phyloP scores from a whole-genome alignment of 2,113 vertebrate genomes.

The Hippoglossus stenolepis region DNA sequence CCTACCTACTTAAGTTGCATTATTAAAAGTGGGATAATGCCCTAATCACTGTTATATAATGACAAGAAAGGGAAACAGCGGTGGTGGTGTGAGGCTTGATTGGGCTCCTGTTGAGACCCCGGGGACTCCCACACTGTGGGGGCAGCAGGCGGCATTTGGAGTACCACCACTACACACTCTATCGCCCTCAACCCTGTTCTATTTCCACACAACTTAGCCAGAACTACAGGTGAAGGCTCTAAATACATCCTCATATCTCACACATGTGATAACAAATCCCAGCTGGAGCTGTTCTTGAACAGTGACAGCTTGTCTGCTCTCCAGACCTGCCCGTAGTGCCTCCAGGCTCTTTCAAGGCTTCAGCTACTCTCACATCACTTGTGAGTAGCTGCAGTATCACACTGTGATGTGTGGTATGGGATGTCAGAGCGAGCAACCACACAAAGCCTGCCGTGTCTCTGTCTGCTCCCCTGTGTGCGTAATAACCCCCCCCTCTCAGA shows the following conservation, averaged over 20 bases:
- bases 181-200: slow-evolving; percentile 1
- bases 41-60: slow-evolving; percentile 1
- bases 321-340: background rate
- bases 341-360: slow-evolving; percentile 32
- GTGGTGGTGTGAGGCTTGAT: slow-evolving; percentile 11
- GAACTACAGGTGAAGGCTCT: slow-evolving; percentile 37
- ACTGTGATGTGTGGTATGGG: slow-evolving; percentile 19
- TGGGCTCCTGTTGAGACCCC: slow-evolving; percentile 6
- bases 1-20: background rate
- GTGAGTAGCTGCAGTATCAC: slow-evolving; percentile 28
- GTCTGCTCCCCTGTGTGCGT: slow-evolving; percentile 38
- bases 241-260: slow-evolving; percentile 38
- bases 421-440: slow-evolving; percentile 34
- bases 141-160: slow-evolving; percentile 50
- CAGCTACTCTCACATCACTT: slow-evolving; percentile 35
- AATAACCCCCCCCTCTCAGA: slow-evolving; percentile 63
- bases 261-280: slow-evolving; percentile 27
- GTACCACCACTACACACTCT: slow-evolving; percentile 27
- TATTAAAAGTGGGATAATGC: background rate
- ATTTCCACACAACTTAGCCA: slow-evolving; percentile 18
- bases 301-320: no score
- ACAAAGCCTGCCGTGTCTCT: slow-evolving; percentile 53
- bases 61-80: background rate
- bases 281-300: background rate
- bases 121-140: slow-evolving; percentile 2